phyloP scores from a whole-genome alignment of 2,888 invertebrate genomes.

The Tetanocera ferruginea region DNA sequence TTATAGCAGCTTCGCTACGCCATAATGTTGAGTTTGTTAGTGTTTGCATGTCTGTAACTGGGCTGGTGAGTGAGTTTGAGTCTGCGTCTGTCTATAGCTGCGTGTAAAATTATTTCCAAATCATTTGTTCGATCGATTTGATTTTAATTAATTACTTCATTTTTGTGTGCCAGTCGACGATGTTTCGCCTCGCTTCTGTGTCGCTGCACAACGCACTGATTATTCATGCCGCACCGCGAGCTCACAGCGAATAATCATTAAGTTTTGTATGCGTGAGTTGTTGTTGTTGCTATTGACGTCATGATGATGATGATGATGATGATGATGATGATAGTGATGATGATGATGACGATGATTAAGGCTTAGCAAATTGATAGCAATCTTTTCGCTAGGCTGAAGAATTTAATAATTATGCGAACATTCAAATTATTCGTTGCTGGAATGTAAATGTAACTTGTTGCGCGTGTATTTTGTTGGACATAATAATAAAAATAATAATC shows the following conservation, averaged over 20 bases:
- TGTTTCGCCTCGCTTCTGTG: neutral
- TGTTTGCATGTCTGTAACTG: too few species aligned
- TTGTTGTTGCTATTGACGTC: neutral
- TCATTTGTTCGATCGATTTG: slow-evolving; percentile 28
- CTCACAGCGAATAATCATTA: too few species aligned
- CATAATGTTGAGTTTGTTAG: too few species aligned
- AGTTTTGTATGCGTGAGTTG: too few species aligned
- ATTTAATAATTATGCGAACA: neutral
- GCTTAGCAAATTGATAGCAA: neutral
- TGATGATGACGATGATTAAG: neutral
- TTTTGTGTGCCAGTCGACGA: neutral
- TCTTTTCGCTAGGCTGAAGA: neutral
- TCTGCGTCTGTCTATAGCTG: neutral
- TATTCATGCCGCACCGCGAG: too few species aligned
- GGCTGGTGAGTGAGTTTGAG: too few species aligned
- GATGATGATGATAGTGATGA: neutral
- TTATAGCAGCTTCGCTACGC: too few species aligned
- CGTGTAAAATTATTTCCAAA: neutral
- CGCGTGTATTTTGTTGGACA: too few species aligned
- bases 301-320: neutral
- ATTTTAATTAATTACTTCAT: slow-evolving; percentile 32
- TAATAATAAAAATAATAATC: too few species aligned
- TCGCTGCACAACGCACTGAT: too few species aligned
- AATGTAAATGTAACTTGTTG: too few species aligned
- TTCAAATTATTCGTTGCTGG: neutral